Base-by-base conservation (phyloP, 2,113 vertebrate genomes). In the Nerophis ophidion region DNA sequence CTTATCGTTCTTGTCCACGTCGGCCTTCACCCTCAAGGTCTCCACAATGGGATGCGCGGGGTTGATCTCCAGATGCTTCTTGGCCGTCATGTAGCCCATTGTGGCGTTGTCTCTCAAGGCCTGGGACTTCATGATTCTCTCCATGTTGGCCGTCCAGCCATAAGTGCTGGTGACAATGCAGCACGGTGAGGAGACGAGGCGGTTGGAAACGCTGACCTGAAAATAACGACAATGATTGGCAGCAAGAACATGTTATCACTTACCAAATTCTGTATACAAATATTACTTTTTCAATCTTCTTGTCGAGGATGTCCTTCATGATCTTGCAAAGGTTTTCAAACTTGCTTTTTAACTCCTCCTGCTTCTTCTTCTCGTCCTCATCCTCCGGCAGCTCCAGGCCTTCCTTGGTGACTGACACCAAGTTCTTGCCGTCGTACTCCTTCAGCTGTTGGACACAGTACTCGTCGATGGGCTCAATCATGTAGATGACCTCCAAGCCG, bases 61-160 rank as follows among this genome's bases (percentile, higher is more conserved):
- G 72, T 92, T 92, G 72, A 92, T 90, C 68, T 92, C 91, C 6
- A 92, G 84, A 59, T 92, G 91, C 57, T 92, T 92, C 70, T 92
- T 92, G 14, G 91, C 91, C 1, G 91, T 89, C 91, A 92, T 92
- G 81, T 92, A 92, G 48, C 91, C 91, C 91, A 92, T 86, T 47
- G 91, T 92, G 71, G 91, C 86, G 79, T 90, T 92, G 61, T 92
- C 91, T 17, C 91, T 86, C 58, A 92, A 65, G 15, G 91, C 91
- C 60, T 92, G 91, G 57, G 91, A 89, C 81, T 92, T 92, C 91
- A 92, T 92, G 77, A 92, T 92, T 66, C 91, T 87, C 77, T 92
- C 91, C 91, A 92, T 92, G 81, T 92, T 92, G 10, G 91, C 91
- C 0, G 91, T 92, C 91, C 91, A 92, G 48, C 91, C 91, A 0